Evolutionary conservation across 2,113 vertebrate species (phyloP), one percentile per base, ranked within the genome.

Genomic region (Callopanchax toddi): DNA sequence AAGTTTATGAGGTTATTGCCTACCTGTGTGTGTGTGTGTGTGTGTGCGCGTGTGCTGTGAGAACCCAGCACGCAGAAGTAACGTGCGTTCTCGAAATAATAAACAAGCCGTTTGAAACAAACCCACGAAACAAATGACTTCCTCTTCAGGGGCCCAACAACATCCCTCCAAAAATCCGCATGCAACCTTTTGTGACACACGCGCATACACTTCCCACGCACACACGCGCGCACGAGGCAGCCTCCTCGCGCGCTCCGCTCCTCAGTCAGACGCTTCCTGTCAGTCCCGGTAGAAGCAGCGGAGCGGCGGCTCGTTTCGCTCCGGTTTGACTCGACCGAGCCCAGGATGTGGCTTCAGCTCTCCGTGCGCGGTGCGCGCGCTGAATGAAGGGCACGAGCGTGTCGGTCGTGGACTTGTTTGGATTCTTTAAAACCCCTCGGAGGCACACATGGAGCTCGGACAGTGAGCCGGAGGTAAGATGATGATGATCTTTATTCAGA

Each of bases 191-290:
- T 49, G 53, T 67, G 16, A 62, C 65, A 64, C 37, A 42, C 45
- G 56, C 44, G 50, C 22, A 43, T 9, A 63, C 18, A 44, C 48
- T 52, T 8, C 8, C 29, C 60, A 56, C 56, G 51, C 46, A 57
- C 51, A 22, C 46, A 56, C 68, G 26, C 48, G 65, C 57, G 15
- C 21, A 7, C 2, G 36, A 11, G 36, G 10, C 36, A 3, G 36
- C 9, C 36, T 74, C 74, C 76, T 89, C 74, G 73, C 74, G 69
- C 73, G 71, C 78, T 37, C 36, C 36, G 2, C 71, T 76, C 52
- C 71, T 84, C 82, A 70, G 56, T 77, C 76, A 58, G 61, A 71
- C 75, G 84, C 84, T 92, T 92, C 91, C 91, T 91, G 91, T 91
- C 88, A 86, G 72, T 67, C 1, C 2, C 76, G 60, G 76, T 68